Base-by-base conservation (phyloP, 92 coral and sea anemone genomes). In the Porites rus region DNA sequence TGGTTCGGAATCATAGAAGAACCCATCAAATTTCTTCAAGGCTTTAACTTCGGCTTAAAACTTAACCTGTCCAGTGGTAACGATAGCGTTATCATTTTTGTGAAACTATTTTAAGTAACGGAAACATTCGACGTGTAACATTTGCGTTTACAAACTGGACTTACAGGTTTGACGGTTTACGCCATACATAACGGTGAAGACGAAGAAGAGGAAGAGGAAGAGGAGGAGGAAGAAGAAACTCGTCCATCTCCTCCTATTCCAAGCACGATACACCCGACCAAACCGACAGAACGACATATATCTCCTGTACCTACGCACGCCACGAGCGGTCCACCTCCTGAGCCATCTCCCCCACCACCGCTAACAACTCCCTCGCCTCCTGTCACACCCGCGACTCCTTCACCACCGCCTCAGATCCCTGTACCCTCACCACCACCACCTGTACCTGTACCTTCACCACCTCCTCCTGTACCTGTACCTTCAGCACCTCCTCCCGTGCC, bases 91-190 rank as follows among this genome's bases (percentile, higher is more conserved):
- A 38, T 38, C 46, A 38, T 38, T 4, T 4, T 38, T 38, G 46
- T 38, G 6, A 38, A 38, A 38, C 46, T 38, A 25, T 20, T 10
- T 43, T 7, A 13, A 19, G 13, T 62, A 21, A 62, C 71, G 7
- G 71, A 56, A 16, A 72, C 13, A 56, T 20, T 67, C 65, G 56
- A 9, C 72, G 17, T 6, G 52, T 68, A 51, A 68, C 31, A n/a
- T 43, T 6, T 43, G 46, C 10, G 18, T 1, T 81, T 58, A 21
- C 18, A 31, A 74, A 80, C 88, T 64, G 56, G 81, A 72, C 84
- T 72, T 63, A 70, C 84, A 88, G 95, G 93, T 63, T 51, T 88
- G 77, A 89, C 87, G 10, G 90, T 89, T 11, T 86, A 80, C 80
- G 90, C 72, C 31, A 69, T 89, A 74, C 60, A 71, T 62, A 76